Base-by-base conservation (phyloP, 1,140 invertebrate species). In the Heliothis virescens region DNA sequence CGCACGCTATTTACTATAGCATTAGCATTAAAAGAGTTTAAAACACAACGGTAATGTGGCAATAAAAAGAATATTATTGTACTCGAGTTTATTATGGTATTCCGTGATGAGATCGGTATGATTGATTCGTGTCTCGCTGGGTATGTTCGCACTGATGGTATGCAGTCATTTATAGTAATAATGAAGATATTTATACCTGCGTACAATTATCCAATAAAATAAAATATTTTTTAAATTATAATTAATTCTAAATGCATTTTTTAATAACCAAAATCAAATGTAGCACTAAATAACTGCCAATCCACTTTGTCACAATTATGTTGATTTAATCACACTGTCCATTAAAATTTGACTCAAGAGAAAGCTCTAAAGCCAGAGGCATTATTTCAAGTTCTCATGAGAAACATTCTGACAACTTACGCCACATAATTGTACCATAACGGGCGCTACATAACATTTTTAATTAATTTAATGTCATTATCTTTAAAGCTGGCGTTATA, bases 391-490 rank as follows among this genome's bases (percentile, higher is more conserved):
- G 67, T 53, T 71, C 62, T 52, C 48, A 29, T 50, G 21, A 41
- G 5, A 7, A 26, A 26, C 48, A 52, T n/a, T 26, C 2, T 48
- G 7, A 26, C 21, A 26, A 63, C 5, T 71, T 15, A 71, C 47
- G 7, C 21, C 18, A n/a, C 48, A 53, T 53, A 29, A 63, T 63
- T 63, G 41, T 15, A 60, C 21, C 34, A 12, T 15, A 4, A 48
- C 48, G 7, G 16, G 15, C 41, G n/a, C 15, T n/a, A 53, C 57
- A n/a, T 26, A n/a, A 15, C 63, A 29, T 26, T 26, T 41, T 69
- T 69, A 69, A 69, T 69, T 50, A 29, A 71, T 21, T 53, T 71
- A 53, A 69, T 69, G 12, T 69, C 65, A 71, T 71, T 71, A 71
- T 67, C 16, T 21, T 67, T 67, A 67, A 41, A 67, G 41, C 41